Evolutionary conservation across 1,140 invertebrate genomes (phyloP).

Genomic region (Bombus haemorrhoidalis): DNA sequence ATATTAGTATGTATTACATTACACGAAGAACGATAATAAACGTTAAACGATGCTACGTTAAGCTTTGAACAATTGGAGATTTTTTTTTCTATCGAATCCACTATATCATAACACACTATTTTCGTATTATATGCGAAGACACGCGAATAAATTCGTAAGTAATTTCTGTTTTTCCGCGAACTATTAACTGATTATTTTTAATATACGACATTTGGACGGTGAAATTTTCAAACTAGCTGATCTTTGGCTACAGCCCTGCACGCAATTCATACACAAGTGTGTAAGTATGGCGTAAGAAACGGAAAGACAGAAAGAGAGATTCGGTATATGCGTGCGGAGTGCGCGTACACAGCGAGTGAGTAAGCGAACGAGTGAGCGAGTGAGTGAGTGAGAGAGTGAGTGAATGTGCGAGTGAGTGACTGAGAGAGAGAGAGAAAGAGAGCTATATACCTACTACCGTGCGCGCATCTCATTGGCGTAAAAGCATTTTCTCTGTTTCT

Average conservation of each 20-base stretch:
- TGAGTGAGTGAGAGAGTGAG: fast-evolving
- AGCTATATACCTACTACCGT: background rate
- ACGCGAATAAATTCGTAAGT: too few species aligned
- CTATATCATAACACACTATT: background rate
- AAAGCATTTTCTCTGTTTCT: conserved; percentile 5
- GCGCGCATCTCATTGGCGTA: conserved; percentile 41
- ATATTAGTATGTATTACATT: background rate
- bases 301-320: conserved; percentile 37
- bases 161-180: too few species aligned
- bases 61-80: background rate
- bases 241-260: conserved; percentile 38
- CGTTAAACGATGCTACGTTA: background rate
- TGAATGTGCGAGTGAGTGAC: too few species aligned
- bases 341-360: too few species aligned
- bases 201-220: background rate
- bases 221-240: background rate
- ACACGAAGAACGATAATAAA: background rate
- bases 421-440: background rate
- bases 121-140: background rate
- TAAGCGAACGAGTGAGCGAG: fast-evolving
- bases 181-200: background rate
- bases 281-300: conserved; percentile 46
- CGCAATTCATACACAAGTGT: conserved; percentile 29
- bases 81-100: background rate
- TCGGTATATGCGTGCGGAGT: conserved; percentile 14